Evolutionary conservation across 2,797 vertebrate species (phyloP).

Genomic region (Cossypha niveicapilla): DNA sequence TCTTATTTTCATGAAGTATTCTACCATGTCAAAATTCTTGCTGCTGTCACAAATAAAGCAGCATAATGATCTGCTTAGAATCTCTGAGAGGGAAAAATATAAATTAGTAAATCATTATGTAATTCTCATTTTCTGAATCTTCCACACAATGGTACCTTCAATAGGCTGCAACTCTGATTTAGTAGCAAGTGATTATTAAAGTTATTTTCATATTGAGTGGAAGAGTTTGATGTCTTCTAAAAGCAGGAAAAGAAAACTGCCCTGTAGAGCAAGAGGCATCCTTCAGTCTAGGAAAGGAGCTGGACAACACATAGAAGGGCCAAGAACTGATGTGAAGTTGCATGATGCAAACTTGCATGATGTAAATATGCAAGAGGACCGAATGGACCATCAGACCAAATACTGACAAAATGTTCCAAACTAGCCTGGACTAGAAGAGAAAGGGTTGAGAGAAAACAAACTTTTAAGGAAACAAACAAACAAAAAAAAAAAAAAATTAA

Average conservation of each 20-base stretch:
- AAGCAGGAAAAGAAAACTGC: not conserved
- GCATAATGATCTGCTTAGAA: not conserved
- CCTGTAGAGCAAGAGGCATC: not conserved
- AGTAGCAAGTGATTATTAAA: not conserved
- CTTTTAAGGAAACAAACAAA: not conserved
- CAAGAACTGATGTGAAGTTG: constrained; percentile 14
- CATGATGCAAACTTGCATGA: not conserved
- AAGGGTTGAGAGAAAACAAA: not conserved
- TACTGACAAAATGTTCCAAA: not conserved
- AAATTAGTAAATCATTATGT: not conserved
- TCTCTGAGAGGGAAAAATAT: not conserved
- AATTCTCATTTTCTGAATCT: not conserved
- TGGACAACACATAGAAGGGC: not conserved
- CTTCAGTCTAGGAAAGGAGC: constrained; percentile 7
- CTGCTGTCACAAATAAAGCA: not conserved
- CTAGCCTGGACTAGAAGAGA: constrained; percentile 16
- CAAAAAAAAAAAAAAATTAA: not conserved
- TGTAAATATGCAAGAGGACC: not conserved
- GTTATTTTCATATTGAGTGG: not conserved
- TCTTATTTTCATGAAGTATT: not conserved
- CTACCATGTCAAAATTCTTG: not conserved
- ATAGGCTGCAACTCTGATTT: not conserved
- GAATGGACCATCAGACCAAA: constrained; percentile 36
- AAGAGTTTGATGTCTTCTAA: not conserved
- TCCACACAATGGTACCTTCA: not conserved